phyloP scores from a whole-genome alignment of 2,113 vertebrate species.

The Chinchilla lanigera region DNA sequence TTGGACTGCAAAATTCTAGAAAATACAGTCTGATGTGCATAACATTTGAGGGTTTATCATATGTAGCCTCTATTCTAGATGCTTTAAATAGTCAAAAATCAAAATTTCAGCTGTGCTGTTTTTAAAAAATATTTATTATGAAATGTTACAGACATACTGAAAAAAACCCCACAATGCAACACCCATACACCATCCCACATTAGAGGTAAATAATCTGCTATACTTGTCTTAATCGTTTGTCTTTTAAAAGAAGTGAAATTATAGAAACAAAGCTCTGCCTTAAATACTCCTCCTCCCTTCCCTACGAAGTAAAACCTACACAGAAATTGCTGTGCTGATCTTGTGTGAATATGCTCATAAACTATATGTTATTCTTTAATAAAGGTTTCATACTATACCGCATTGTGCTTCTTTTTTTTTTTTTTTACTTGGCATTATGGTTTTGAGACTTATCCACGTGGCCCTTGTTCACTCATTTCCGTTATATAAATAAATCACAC shows the following conservation, averaged over 20 bases:
- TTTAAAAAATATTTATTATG: constrained; percentile 3
- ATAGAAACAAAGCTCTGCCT: neutral
- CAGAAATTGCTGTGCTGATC: neutral
- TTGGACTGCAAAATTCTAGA: neutral
- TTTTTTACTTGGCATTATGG: neutral
- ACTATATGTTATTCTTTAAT: neutral
- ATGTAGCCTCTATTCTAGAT: neutral
- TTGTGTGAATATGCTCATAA: neutral
- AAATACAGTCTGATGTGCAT: neutral
- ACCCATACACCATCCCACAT: neutral
- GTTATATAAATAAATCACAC: neutral
- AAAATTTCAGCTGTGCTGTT: constrained; percentile 18
- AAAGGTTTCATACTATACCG: neutral
- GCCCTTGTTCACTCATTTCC: neutral
- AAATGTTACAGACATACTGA: neutral
- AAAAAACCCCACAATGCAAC: neutral
- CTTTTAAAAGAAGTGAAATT: constrained; percentile 31
- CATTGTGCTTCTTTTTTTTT: neutral
- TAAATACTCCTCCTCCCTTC: neutral
- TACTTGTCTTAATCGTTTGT: constrained; percentile 9
- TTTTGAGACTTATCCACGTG: neutral
- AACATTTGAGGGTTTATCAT: neutral
- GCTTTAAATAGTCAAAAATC: neutral
- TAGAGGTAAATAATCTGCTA: neutral
- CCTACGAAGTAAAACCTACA: neutral